These are phyloP conservation scores for Lycaena phlaeas DNA, from an alignment of 2,888 invertebrate species.

Conservation along the genomic window DNA sequence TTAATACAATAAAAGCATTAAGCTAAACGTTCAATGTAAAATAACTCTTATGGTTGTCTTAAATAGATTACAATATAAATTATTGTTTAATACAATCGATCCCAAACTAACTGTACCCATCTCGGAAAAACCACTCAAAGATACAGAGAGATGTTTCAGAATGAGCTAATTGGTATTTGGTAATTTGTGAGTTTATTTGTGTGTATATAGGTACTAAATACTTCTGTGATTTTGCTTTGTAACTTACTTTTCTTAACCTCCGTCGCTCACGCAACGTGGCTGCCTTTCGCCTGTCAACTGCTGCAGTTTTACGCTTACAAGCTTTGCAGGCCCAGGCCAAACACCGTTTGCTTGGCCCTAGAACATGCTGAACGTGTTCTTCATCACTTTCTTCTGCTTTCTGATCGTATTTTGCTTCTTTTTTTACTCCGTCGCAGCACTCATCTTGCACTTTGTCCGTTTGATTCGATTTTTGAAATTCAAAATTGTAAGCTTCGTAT, in stretches of 20 bases:
- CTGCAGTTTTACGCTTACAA: constrained; percentile 95
- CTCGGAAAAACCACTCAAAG: no score
- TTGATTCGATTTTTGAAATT: constrained; percentile 33
- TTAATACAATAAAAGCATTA: no score
- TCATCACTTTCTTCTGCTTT: constrained; percentile 31
- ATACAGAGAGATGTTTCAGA: no score
- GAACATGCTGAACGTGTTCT: constrained; percentile 61
- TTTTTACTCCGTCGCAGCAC: constrained; percentile 46
- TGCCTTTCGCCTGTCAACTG: constrained; percentile 96
- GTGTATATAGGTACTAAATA: no score
- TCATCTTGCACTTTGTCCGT: constrained; percentile 16
- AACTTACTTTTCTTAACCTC: constrained; percentile 89
- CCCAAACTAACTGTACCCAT: no score
- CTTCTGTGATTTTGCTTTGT: not conserved
- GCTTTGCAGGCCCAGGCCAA: constrained; percentile 98
- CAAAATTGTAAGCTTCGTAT: constrained; percentile 37
- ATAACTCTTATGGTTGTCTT: no score
- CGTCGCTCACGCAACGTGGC: constrained; percentile 96
- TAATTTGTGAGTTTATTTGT: no score
- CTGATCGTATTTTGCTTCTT: constrained; percentile 37
- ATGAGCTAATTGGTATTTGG: no score
- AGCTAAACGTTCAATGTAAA: no score
- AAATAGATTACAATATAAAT: no score
- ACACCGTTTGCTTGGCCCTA: constrained; percentile 80
- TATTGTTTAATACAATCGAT: no score